phyloP scores from a whole-genome alignment of 1,140 invertebrate species.

The Anthonomus grandis region DNA sequence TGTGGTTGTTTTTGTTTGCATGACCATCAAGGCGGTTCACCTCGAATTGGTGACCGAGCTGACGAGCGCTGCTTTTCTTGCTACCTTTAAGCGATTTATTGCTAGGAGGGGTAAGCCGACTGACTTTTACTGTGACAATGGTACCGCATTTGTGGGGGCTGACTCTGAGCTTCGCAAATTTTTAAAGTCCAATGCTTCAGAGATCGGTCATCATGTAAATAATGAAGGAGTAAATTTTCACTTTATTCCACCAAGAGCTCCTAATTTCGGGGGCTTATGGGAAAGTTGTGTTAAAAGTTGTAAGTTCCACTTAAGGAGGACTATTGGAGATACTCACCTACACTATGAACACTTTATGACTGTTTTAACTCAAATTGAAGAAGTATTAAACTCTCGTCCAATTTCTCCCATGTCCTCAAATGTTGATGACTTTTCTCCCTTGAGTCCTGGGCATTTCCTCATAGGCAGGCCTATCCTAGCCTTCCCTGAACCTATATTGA shows the following conservation, averaged over 20 bases:
- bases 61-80: slow-evolving; percentile 34
- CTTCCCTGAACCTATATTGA: slow-evolving; percentile 8
- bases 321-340: slow-evolving; percentile 16
- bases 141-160: slow-evolving; percentile 39
- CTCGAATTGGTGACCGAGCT: slow-evolving; percentile 41
- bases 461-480: slow-evolving; percentile 25
- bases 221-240: slow-evolving; percentile 16
- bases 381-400: slow-evolving; percentile 31
- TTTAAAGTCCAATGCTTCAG: slow-evolving; percentile 40
- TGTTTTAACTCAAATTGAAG: slow-evolving; percentile 27
- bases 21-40: slow-evolving; percentile 36
- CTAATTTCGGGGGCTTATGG: slow-evolving; percentile 49
- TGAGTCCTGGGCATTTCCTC: slow-evolving; percentile 30
- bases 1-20: slow-evolving; percentile 30
- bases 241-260: slow-evolving; percentile 35
- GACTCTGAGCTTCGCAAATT: slow-evolving; percentile 36
- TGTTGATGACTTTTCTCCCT: slow-evolving; percentile 25
- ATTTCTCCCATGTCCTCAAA: slow-evolving; percentile 27
- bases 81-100: slow-evolving; percentile 38
- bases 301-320: slow-evolving; percentile 44
- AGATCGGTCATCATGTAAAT: slow-evolving; percentile 6
- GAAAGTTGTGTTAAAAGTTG: slow-evolving; percentile 47
- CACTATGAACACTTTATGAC: slow-evolving; percentile 31
- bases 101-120: slow-evolving; percentile 28
- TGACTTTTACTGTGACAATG: slow-evolving; percentile 36